These are phyloP conservation scores for Mythimna pallens DNA, from an alignment of 2,888 invertebrate genomes.

Conservation along the genomic window DNA sequence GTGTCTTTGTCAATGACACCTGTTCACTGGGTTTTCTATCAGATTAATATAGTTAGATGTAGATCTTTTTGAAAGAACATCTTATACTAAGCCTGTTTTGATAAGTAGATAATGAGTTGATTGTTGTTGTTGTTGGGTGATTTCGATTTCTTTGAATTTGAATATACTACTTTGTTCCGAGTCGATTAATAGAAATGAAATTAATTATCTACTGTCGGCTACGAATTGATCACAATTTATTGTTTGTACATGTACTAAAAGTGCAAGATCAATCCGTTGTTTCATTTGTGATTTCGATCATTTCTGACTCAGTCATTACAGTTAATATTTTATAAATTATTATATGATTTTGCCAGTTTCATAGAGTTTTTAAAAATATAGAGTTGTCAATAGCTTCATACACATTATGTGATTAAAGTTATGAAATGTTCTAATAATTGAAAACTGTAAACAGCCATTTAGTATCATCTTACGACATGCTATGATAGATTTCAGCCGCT, in stretches of 20 bases:
- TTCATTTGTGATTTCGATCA: not conserved
- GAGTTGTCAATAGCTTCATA: not conserved
- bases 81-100: slow-evolving; percentile 7
- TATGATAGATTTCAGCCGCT: slow-evolving; percentile 11
- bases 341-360: not conserved
- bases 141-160: slow-evolving; percentile 25
- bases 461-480: slow-evolving; percentile 14
- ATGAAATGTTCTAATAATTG: not conserved
- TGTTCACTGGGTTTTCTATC: slow-evolving; percentile 30
- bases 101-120: slow-evolving; percentile 8
- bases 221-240: not conserved
- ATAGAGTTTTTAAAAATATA: not conserved
- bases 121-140: slow-evolving; percentile 1
- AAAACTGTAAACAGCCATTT: slow-evolving; percentile 1
- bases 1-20: slow-evolving; percentile 24
- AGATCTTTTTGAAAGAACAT: slow-evolving; percentile 8
- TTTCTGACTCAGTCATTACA: not conserved
- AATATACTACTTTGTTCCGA: not conserved
- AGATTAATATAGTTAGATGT: slow-evolving; percentile 22
- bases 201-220: not conserved
- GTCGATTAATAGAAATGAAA: not conserved
- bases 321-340: not conserved
- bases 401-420: not conserved
- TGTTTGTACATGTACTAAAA: not conserved
- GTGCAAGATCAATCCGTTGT: not conserved